Evolutionary conservation across 1,140 invertebrate species (phyloP), one percentile per base, ranked within the genome.

Genomic region (Aleiodes sp.): DNA sequence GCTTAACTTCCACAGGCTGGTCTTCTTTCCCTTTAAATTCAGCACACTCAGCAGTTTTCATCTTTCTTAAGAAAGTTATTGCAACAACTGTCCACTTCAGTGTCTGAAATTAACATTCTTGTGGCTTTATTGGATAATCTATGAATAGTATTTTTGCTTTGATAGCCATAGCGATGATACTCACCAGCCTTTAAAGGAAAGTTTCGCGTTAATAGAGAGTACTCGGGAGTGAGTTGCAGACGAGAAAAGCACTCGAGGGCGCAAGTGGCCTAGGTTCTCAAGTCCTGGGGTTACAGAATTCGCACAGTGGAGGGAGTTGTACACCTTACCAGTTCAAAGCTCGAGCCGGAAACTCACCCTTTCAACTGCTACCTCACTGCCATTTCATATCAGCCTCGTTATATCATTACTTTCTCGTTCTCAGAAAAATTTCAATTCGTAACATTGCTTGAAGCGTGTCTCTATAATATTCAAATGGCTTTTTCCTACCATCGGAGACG

Each of bases 191-290:
- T 46, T 46, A 46, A 46, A 46, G 41, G 41, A 46, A 46, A 46
- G 41, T 46, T 46, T 43, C 41, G 59, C 52, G 66, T 70, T 70
- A 70, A 70, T 61, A 57, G 68, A n/a, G n/a, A 70, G 68, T 63
- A 64, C 61, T 56, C 68, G 2, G 41, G 24, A 46, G 64, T 66
- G 64, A 67, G 59, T 65, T 71, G 73, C 71, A 72, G 62, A 73
- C 74, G 61, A 72, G 73, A 66, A 73, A 78, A 76, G 73, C 73
- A 70, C 73, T 80, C 70, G 68, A 74, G 76, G 37, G 26, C 56
- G 65, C 75, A 76, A 80, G 78, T 80, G 76, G 78, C 67, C 63
- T 46, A 14, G 73, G 78, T 73, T 73, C 71, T 76, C 63, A 73
- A 72, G 76, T 77, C 73, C 75, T 74, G 70, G 73, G n/a, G 14